Evolutionary conservation across 2,797 vertebrate genomes (phyloP).

Genomic region (Tympanoctomys barrerae): DNA sequence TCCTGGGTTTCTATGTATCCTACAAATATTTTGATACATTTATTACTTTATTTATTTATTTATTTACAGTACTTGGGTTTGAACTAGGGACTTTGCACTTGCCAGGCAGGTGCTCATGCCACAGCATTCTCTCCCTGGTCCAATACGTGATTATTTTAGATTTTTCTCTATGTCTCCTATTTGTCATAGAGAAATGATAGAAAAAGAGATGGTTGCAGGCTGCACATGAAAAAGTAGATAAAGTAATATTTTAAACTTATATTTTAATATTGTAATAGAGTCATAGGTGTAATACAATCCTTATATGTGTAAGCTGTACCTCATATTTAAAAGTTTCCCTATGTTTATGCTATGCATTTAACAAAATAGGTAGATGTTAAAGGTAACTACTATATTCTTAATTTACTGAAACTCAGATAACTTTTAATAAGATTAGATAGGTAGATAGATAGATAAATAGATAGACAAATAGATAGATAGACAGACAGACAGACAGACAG

Average conservation of each 20-base stretch:
- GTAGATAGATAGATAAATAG: too few relatives aligned
- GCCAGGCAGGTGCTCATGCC: too few relatives aligned
- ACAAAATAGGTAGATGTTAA: conserved; percentile 25
- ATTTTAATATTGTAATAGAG: background rate
- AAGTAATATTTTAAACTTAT: background rate
- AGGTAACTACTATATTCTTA: background rate
- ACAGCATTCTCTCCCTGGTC: too few relatives aligned
- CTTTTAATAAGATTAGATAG: conserved; percentile 18
- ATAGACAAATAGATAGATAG: too few relatives aligned
- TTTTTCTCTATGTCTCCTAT: background rate
- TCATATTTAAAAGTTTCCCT: background rate
- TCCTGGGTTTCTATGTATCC: background rate
- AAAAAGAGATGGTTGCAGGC: background rate
- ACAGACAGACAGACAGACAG: too few relatives aligned
- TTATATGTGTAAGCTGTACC: background rate
- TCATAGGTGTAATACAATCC: background rate
- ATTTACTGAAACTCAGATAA: background rate
- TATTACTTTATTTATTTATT: background rate
- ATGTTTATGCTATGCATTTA: background rate
- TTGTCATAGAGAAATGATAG: background rate
- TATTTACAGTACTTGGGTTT: too few relatives aligned
- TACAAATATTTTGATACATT: background rate
- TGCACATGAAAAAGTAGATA: background rate
- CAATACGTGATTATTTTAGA: background rate
- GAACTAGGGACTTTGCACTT: too few relatives aligned